Evolutionary conservation across 2,113 vertebrate species (phyloP), one percentile per base, ranked within the genome.

Genomic region (Centrocercus urophasianus): DNA sequence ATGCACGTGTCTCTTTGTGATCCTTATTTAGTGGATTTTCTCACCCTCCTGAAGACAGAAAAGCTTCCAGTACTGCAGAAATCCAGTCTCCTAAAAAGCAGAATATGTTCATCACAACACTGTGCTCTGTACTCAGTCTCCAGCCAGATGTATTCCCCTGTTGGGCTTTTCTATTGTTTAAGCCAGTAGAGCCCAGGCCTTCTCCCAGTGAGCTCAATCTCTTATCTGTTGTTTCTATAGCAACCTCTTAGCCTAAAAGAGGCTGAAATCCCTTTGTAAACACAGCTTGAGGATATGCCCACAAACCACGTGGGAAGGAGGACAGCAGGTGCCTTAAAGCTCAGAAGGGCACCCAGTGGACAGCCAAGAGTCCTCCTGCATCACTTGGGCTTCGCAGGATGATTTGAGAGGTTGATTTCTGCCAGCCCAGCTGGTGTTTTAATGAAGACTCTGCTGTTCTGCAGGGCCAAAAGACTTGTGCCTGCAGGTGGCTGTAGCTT

Each of bases 161-260:
- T 24, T 77, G 95, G 88, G 56, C 70, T 92, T 86, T 57, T 69
- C 88, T 81, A 47, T 66, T 80, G 78, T 90, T 88, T 78, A 67
- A 94, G 56, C 72, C 86, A 83, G 25, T 5, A 74, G 70, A 92
- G 88, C 50, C 80, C 80, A 81, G 76, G 43, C 56, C 76, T 71
- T 81, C 76, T 80, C 88, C 92, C 92, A 83, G 60, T 4, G 79
- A 83, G 79, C 69, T 94, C 86, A 64, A 63, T 67, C 86, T 90
- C 80, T 80, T 73, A 67, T 95, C 90, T 90, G 61, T 86, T 67
- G 93, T 96, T 96, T 96, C 95, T 92, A 96, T 96, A 81, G 96
- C 95, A 96, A 96, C 92, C 1, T 75, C 83, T 95, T 86, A 93
- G 78, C 91, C 93, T 90, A 90, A 88, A 91, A 78, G 73, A 92